Evolutionary conservation across 2,113 vertebrate species (phyloP), one percentile per base, ranked within the genome.

Genomic region (Calonectris borealis): DNA sequence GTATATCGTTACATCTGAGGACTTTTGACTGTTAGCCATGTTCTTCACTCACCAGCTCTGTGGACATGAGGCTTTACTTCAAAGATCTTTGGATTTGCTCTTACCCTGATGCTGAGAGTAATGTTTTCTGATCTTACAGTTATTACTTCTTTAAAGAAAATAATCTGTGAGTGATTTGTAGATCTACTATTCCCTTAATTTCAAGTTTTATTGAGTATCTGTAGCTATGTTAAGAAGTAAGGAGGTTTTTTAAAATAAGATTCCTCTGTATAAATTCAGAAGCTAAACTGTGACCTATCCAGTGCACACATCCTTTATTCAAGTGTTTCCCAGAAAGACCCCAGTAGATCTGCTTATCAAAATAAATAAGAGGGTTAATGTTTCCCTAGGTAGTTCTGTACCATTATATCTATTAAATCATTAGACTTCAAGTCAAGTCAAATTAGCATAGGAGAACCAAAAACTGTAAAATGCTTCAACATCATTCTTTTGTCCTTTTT

Each of bases 361-460:
- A 79, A 73, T 29, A 70, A 72, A 15, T 11, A 27, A n/a, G 9
- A 49, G 14, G 11, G 13, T 73, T 38, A 34, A 51, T 38, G 44
- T 92, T 94, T 96, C 86, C 76, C 73, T 32, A 32, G 82, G 90
- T 79, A 80, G 57, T 85, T 83, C 92, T 94, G 79, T 66, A 93
- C 91, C 75, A 77, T 90, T 84, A 60, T 6, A 10, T 75, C 71
- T 65, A 93, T 72, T 69, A 93, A 94, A 94, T 93, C 87, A 69
- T 89, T 93, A 93, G 92, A 92, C 75, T 94, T 90, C 44, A 78
- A 92, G 88, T 75, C 75, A 71, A 58, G n/a, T 93, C 94, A 94
- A 85, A 78, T 92, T 92, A 96, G 90, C 80, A 85, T 32, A 92
- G 81, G 36, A 94, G 90, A 94, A 83, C 27, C n/a, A 54, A 94